phyloP scores from a whole-genome alignment of 1,140 invertebrate species.

The Bradynema listronoti region DNA sequence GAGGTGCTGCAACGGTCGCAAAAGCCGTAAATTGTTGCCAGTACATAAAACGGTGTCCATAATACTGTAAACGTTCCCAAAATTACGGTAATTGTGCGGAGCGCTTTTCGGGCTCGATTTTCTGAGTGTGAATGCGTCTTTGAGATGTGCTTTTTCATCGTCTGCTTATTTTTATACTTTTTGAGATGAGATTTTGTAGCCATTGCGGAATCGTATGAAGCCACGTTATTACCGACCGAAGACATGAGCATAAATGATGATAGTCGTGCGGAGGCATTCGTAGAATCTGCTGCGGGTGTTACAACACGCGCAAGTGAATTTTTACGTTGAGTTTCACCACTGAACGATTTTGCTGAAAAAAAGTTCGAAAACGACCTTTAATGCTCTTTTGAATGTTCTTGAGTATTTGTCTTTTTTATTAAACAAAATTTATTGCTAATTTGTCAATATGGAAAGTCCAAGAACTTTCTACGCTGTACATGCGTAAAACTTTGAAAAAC shows the following conservation, averaged over 20 bases:
- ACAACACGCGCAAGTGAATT: neutral
- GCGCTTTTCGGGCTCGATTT: constrained; percentile 92
- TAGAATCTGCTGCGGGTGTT: neutral
- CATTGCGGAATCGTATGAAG: neutral
- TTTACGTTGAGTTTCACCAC: too few relatives aligned
- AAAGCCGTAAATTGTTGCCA: constrained; percentile 87
- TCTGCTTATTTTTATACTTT: constrained; percentile 1
- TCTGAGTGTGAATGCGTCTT: constrained; percentile 87
- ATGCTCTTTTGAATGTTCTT: too few relatives aligned
- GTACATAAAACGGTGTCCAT: constrained; percentile 97
- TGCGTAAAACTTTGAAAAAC: too few relatives aligned
- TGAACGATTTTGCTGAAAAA: too few relatives aligned
- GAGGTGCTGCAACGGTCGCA: constrained; percentile 70
- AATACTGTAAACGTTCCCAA: constrained; percentile 93
- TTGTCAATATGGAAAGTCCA: too few relatives aligned
- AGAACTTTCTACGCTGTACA: too few relatives aligned
- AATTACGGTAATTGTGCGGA: constrained; percentile 97
- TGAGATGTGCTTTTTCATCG: constrained; percentile 68
- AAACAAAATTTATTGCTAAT: too few relatives aligned
- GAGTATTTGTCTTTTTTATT: too few relatives aligned
- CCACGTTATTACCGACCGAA: too few relatives aligned
- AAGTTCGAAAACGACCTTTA: too few relatives aligned
- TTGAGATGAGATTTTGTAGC: neutral
- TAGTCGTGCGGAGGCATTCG: neutral
- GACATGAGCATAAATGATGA: too few relatives aligned